Conservation (phyloP, 2,113 vertebrate genomes). For the Rhea americana region DNA sequence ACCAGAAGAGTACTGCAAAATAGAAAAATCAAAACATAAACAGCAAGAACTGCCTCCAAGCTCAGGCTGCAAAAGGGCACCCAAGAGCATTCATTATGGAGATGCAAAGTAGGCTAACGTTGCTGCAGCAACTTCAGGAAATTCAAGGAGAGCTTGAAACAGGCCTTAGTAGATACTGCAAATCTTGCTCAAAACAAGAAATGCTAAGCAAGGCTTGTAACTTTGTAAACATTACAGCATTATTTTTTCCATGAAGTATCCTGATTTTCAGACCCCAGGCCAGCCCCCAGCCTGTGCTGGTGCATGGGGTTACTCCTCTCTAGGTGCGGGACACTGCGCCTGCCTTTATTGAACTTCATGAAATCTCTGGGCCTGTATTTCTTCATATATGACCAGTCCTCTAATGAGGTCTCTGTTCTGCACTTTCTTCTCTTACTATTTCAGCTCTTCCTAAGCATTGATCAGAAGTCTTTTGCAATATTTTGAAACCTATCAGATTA, state of each 20-base stretch:
- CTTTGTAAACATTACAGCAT: neutral
- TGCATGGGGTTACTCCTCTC: no score
- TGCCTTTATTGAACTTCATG: neutral
- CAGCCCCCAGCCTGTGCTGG: no score
- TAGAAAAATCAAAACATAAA: neutral
- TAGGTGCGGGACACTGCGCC: no score
- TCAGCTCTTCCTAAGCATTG: neutral
- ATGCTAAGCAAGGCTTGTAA: neutral
- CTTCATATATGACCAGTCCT: neutral
- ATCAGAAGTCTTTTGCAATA: neutral
- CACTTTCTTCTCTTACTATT: neutral
- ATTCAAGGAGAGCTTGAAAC: neutral
- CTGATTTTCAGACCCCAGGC: neutral
- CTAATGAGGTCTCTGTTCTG: neutral
- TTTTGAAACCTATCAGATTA: neutral
- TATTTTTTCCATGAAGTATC: neutral
- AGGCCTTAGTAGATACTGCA: neutral
- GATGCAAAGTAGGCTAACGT: neutral
- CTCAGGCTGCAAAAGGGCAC: neutral
- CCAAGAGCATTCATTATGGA: neutral
- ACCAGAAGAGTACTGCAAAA: neutral
- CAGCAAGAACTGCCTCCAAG: neutral
- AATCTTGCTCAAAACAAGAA: neutral
- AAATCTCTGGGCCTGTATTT: neutral
- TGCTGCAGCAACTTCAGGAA: neutral